Base-by-base conservation (phyloP, 1,140 invertebrate genomes). In the Hyles euphorbiae region DNA sequence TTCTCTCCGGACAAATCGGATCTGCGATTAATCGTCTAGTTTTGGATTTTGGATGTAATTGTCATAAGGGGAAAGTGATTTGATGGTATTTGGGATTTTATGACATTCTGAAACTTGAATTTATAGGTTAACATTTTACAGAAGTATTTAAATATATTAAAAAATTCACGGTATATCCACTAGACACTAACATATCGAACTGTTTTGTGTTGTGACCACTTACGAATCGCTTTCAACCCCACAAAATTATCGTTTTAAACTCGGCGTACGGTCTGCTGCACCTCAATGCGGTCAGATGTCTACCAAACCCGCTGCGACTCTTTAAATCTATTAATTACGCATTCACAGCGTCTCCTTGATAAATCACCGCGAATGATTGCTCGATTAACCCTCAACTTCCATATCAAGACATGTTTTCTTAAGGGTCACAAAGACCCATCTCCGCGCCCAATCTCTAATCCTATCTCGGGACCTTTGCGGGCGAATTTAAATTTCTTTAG, bases 401-500 rank as follows among this genome's bases (percentile, higher is more conserved):
- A 88, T 88, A 88, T 87, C 86, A 86, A 79, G 81, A 83, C 83
- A 84, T 86, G 82, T 87, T 88, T 88, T 86, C 85, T 87, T 85
- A 83, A 88, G 82, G 83, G 86, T 84, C 83, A 88, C 86, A 88
- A 88, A 87, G 78, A 81, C 78, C 81, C 85, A 86, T 88, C 86
- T 87, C 77, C 69, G 70, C 80, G 68, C 81, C 81, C 86, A 88
- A 88, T 88, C 86, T 88, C 87, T 88, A 88, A 88, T 88, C 86
- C 86, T 88, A 88, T 88, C 86, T 88, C 75, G 81, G 77, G 83
- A 86, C 86, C 86, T 88, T 88, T 88, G 83, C 86, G 83, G 81
- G 83, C 80, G 74, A 88, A 88, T 88, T 88, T 87, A 88, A 88
- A 88, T 88, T 88, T 88, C 86, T 88, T 88, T 88, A 88, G 86